Conservation (phyloP, 2,797 vertebrate genomes). For the Psittacula derbiana region DNA sequence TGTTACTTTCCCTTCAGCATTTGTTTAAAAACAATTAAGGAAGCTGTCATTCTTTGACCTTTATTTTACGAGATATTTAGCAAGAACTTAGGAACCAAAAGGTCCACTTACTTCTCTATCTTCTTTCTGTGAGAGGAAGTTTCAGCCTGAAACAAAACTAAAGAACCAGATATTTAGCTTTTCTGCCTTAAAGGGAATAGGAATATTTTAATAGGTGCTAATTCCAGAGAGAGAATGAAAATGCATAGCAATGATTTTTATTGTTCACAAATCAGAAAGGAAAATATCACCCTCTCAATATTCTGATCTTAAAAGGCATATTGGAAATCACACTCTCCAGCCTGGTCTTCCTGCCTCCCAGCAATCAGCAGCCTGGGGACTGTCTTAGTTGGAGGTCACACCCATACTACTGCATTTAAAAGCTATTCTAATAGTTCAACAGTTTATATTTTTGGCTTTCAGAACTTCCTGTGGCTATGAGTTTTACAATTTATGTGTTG, state of each 20-base stretch:
- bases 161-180: not conserved
- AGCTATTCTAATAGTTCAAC: not conserved
- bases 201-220: not conserved
- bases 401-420: not conserved
- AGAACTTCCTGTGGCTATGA: not conserved
- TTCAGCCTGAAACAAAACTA: not conserved
- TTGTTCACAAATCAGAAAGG: not conserved
- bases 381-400: not conserved
- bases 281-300: constrained; percentile 9
- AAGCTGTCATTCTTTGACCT: not conserved
- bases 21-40: not conserved
- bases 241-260: not conserved
- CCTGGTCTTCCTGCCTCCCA: not conserved
- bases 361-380: not conserved
- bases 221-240: not conserved
- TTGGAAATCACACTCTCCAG: not conserved
- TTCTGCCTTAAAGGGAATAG: not conserved
- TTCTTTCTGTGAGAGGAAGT: not conserved
- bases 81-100: not conserved
- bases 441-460: not conserved
- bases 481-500: not conserved
- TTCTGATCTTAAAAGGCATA: not conserved
- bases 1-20: not conserved
- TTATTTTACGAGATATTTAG: not conserved
- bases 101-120: not conserved